Conservation (phyloP, 2,113 vertebrate genomes). For the Pachyramphus minor region DNA sequence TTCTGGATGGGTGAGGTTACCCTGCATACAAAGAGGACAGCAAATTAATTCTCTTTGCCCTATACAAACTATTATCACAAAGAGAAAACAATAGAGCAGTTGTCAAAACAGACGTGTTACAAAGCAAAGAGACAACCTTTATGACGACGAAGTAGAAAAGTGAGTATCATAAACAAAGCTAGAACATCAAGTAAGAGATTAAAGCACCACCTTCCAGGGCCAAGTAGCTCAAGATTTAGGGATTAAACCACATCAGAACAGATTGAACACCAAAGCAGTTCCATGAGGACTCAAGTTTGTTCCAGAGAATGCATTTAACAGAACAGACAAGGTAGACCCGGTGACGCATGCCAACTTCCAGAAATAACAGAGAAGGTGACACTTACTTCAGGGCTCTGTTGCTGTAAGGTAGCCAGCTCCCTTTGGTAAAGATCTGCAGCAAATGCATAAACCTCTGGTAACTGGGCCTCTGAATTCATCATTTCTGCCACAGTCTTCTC, state of each 20-base stretch:
- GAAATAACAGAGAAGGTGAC: background rate
- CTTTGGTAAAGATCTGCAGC: slow-evolving; percentile 92
- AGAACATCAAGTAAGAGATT: background rate
- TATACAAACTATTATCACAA: background rate
- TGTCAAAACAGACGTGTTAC: background rate
- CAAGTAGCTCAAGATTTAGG: background rate
- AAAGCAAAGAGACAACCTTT: background rate
- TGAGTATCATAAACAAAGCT: background rate
- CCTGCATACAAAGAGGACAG: slow-evolving; percentile 65
- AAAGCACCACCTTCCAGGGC: background rate
- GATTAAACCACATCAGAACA: background rate
- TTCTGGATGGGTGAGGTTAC: slow-evolving; percentile 87
- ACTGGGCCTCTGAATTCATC: slow-evolving; percentile 91
- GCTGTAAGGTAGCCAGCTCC: slow-evolving; percentile 89
- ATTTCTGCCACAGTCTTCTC: slow-evolving; percentile 88
- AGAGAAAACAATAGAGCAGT: background rate
- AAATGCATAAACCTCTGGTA: slow-evolving; percentile 87
- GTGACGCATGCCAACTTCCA: background rate
- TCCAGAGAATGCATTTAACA: background rate
- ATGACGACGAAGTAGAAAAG: background rate
- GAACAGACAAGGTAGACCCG: background rate
- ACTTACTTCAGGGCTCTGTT: slow-evolving; percentile 87
- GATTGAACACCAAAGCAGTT: background rate
- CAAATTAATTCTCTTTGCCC: background rate
- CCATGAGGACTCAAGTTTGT: background rate